Percentiles rank a stretch among this genome's conserved stretches.
Conservation (phyloP, 2,113 vertebrate species). For the Cyphomyrus plagiostoma region DNA sequence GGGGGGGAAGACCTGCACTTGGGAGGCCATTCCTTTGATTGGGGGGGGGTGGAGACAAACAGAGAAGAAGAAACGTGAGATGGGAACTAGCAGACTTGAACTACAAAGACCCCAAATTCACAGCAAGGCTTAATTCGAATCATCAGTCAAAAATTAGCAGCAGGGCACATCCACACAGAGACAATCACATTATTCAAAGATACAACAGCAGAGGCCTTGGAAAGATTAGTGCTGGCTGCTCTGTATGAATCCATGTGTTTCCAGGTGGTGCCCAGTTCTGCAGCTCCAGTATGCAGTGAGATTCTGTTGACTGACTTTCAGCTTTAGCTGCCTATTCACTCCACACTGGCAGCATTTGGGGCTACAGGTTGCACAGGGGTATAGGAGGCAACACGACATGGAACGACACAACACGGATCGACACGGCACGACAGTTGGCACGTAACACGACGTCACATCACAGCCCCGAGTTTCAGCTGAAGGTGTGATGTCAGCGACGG, state of each 20-base stretch:
- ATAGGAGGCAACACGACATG: background rate
- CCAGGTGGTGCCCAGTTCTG: background rate
- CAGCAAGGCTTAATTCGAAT: constrained; percentile 35
- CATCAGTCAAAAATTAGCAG: background rate
- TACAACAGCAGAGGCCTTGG: background rate
- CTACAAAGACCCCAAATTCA: constrained; percentile 40
- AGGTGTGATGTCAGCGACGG: background rate
- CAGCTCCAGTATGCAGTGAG: background rate
- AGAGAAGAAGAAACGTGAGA: constrained; percentile 58
- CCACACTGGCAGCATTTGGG: background rate
- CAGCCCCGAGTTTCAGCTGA: background rate
- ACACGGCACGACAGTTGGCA: background rate
- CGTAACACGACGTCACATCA: too few relatives aligned
- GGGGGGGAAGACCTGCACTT: constrained; percentile 97
- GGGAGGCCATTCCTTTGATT: constrained; percentile 92
- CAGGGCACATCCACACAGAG: background rate
- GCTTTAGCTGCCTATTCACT: background rate
- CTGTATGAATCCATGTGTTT: background rate
- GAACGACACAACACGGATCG: too few relatives aligned
- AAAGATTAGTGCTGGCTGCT: background rate
- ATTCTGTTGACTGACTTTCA: background rate
- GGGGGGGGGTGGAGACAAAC: constrained; percentile 29
- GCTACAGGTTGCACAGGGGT: background rate
- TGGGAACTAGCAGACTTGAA: constrained; percentile 50
- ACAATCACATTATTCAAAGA: background rate